phyloP scores from a whole-genome alignment of 2,113 vertebrate genomes.

The Rhizomys pruinosus region DNA sequence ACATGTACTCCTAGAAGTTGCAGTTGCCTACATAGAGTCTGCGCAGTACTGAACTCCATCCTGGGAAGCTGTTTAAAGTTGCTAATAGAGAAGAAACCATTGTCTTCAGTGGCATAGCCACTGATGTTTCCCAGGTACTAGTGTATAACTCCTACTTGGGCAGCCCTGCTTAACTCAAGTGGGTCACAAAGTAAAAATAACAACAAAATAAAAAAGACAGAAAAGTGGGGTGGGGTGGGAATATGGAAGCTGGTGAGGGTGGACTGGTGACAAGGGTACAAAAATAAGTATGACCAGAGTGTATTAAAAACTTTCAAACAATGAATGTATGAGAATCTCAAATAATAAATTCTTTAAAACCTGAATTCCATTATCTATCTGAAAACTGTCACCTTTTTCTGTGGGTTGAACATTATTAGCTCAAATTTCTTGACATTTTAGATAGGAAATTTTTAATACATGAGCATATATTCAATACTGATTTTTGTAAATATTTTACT shows the following conservation, averaged over 20 bases:
- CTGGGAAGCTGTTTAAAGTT: not conserved
- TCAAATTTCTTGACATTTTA: not conserved
- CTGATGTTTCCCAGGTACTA: not conserved
- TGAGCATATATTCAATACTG: not conserved
- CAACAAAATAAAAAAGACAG: not conserved
- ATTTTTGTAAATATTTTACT: no score
- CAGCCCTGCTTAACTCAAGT: not conserved
- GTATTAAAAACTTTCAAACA: no score
- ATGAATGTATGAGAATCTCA: not conserved
- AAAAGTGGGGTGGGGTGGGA: not conserved
- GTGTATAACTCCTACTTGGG: not conserved
- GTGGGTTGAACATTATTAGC: not conserved
- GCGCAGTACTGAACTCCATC: not conserved
- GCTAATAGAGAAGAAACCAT: no score
- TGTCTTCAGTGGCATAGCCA: no score
- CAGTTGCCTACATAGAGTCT: not conserved
- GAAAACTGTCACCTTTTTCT: not conserved
- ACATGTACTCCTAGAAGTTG: not conserved
- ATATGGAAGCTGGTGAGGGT: no score
- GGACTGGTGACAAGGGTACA: not conserved
- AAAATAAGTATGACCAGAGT: not conserved
- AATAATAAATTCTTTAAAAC: not conserved
- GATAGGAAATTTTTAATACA: not conserved
- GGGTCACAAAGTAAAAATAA: not conserved
- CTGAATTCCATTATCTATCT: not conserved